Conservation (phyloP, 2,113 vertebrate genomes). For the Oreochromis aureus region DNA sequence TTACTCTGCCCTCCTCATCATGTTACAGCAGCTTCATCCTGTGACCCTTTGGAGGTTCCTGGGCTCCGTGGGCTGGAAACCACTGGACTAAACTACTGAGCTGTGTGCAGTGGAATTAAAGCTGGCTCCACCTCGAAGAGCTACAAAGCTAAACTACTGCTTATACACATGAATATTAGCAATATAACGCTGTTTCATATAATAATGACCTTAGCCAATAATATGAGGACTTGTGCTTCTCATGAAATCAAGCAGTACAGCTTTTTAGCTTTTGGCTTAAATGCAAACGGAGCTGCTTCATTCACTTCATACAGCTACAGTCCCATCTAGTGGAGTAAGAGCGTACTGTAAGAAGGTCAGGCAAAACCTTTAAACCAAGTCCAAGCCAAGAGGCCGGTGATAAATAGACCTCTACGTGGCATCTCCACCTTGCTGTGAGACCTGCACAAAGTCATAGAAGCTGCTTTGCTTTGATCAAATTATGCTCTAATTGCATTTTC, state of each 20-base stretch:
- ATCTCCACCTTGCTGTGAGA: constrained; percentile 4
- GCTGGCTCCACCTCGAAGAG: neutral
- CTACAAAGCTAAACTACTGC: neutral
- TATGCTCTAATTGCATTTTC: neutral
- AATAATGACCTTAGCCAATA: neutral
- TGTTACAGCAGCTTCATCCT: neutral
- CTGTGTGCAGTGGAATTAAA: neutral
- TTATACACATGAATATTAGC: neutral
- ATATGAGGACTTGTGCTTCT: neutral
- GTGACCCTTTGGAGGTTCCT: neutral
- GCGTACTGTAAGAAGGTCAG: neutral
- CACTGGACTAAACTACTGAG: neutral
- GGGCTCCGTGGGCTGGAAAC: neutral
- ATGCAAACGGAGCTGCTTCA: neutral
- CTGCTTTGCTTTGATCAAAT: neutral
- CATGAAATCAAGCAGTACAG: neutral
- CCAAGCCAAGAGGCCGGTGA: neutral
- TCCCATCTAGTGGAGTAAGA: constrained; percentile 19
- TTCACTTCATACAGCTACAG: neutral
- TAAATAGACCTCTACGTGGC: neutral
- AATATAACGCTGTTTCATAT: neutral
- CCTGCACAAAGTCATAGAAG: neutral
- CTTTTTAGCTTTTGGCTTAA: neutral
- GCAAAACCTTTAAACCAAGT: neutral
- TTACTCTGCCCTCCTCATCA: neutral